Evolutionary conservation across 2,888 invertebrate species (phyloP).

Genomic region (Ligdia adustata): DNA sequence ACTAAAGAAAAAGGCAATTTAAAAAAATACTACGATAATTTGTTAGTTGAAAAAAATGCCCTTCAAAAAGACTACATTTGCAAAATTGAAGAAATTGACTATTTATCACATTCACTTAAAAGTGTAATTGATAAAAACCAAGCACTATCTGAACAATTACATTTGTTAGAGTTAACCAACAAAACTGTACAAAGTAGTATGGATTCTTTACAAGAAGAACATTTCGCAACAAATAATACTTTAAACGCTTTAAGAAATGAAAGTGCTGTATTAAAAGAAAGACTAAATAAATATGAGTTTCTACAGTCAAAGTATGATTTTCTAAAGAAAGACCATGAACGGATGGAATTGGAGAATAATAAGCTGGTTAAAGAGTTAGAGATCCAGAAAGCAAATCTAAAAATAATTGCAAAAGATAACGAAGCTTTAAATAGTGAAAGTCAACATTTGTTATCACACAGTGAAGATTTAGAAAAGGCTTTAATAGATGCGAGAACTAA

Average conservation of each 20-base stretch:
- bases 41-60: constrained; percentile 46
- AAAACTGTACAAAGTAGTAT: constrained; percentile 41
- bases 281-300: constrained; percentile 51
- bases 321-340: constrained; percentile 46
- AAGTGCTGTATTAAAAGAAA: constrained; percentile 51
- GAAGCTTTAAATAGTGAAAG: constrained; percentile 50
- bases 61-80: constrained; percentile 46
- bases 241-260: constrained; percentile 52
- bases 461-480: constrained; percentile 60
- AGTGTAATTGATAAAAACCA: constrained; percentile 57
- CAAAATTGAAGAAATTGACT: constrained; percentile 51
- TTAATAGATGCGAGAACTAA: constrained; percentile 57
- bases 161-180: constrained; percentile 45
- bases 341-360: constrained; percentile 54
- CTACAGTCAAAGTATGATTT: constrained; percentile 53
- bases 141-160: constrained; percentile 45
- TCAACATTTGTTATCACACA: constrained; percentile 51
- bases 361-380: constrained; percentile 52
- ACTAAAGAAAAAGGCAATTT: constrained; percentile 44
- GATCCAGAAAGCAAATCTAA: constrained; percentile 42
- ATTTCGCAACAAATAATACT: constrained; percentile 43
- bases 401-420: constrained; percentile 54
- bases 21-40: constrained; percentile 40
- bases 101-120: constrained; percentile 51
- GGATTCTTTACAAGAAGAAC: constrained; percentile 49